Evolutionary conservation across 2,888 invertebrate genomes (phyloP).

Genomic region (Lydus trimaculatus): DNA sequence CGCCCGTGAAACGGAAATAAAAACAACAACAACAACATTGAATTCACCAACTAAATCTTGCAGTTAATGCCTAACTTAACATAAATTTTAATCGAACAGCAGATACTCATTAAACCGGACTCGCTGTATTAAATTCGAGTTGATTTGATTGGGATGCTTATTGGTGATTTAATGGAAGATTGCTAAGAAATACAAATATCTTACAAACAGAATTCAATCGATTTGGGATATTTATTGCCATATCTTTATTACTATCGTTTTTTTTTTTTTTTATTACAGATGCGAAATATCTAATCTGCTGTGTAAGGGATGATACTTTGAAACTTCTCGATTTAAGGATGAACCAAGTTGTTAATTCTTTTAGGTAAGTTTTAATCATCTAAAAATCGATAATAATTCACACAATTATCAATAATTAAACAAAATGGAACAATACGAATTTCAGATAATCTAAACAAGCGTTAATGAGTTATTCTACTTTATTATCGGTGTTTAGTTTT

Average conservation of each 20-base stretch:
- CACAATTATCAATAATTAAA: not conserved
- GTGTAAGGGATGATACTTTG: constrained; percentile 94
- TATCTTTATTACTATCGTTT: not conserved
- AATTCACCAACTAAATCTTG: constrained; percentile 19
- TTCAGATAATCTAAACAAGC: not conserved
- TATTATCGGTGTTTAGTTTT: not conserved
- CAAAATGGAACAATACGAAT: not conserved
- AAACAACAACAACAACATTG: constrained; percentile 36
- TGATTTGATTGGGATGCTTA: constrained; percentile 43
- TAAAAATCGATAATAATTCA: not conserved
- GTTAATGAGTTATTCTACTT: not conserved
- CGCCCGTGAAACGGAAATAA: constrained; percentile 42
- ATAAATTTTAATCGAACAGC: constrained; percentile 42
- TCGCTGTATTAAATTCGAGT: constrained; percentile 39
- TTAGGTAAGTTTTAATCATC: constrained; percentile 72
- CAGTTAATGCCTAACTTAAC: constrained; percentile 22
- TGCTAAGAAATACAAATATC: not conserved
- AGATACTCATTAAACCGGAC: constrained; percentile 39
- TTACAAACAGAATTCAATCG: not conserved
- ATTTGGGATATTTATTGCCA: too few species aligned
- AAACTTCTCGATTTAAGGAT: constrained; percentile 93
- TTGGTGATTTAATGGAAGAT: constrained; percentile 37
- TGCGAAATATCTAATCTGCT: constrained; percentile 87
- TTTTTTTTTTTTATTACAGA: constrained; percentile 70
- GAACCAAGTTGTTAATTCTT: constrained; percentile 89